These are phyloP conservation scores for Baccha elongata DNA, from an alignment of 2,888 invertebrate species.

Conservation along the genomic window DNA sequence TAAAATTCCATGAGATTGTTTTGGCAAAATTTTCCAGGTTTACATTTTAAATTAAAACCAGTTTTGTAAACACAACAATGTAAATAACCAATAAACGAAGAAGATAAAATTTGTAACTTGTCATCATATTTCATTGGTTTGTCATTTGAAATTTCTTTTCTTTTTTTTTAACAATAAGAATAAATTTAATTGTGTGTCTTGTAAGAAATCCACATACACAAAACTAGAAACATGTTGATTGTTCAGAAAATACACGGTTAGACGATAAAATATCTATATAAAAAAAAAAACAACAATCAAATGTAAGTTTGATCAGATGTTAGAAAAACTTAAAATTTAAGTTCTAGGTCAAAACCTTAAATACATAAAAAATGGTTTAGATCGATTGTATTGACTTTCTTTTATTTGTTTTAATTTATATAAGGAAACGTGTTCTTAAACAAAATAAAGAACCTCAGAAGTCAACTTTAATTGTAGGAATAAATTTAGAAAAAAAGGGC, in stretches of 20 bases:
- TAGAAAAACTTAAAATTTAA: constrained; percentile 31
- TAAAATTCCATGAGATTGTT: neutral
- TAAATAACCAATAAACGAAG: constrained; percentile 1
- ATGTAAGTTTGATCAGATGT: constrained; percentile 7
- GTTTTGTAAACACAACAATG: constrained; percentile 7
- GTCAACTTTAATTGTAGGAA: no score
- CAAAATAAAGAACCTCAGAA: no score
- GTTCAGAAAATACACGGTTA: neutral
- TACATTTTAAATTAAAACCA: constrained; percentile 2
- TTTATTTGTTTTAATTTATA: no score
- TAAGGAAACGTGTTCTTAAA: no score
- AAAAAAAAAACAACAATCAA: neutral
- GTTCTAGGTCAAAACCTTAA: constrained; percentile 63
- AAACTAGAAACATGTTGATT: constrained; percentile 12
- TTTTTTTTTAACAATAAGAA: neutral
- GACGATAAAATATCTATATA: no score
- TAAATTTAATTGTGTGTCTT: neutral
- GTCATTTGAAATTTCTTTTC: neutral
- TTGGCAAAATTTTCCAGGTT: neutral
- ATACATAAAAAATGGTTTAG: no score
- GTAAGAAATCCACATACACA: neutral
- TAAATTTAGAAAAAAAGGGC: no score
- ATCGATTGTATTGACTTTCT: no score
- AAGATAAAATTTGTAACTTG: neutral
- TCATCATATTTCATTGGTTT: constrained; percentile 8